A percentile compares a stretch with the other conserved stretches of the same genome.
phyloP scores from a whole-genome alignment of 2,888 invertebrate species.

The Spisula subtruncata region DNA sequence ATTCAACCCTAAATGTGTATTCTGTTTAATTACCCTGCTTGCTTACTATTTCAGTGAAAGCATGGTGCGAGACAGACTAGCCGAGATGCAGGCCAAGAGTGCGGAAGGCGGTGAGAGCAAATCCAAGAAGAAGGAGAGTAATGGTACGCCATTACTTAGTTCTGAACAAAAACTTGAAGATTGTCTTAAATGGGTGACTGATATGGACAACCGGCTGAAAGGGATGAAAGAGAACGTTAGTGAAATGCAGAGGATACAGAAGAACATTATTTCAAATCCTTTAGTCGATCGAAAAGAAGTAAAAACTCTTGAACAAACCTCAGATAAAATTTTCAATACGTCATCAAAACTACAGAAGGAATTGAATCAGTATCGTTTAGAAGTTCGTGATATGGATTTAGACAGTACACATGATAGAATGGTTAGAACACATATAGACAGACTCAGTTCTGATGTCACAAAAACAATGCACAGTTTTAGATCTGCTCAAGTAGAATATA shows the following conservation, averaged over 20 bases:
- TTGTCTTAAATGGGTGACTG: constrained; percentile 70
- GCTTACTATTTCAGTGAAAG: constrained; percentile 37
- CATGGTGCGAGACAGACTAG: constrained; percentile 79
- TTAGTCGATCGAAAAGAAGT: constrained; percentile 75
- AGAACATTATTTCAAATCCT: constrained; percentile 76
- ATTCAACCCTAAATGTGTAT: too few species aligned
- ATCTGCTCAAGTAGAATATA: constrained; percentile 79
- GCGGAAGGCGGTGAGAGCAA: constrained; percentile 65
- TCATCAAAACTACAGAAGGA: constrained; percentile 75
- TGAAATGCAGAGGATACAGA: constrained; percentile 78
- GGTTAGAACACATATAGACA: constrained; percentile 68
- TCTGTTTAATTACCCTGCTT: neutral
- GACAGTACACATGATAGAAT: constrained; percentile 64
- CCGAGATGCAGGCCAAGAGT: constrained; percentile 76
- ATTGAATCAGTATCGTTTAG: constrained; percentile 64
- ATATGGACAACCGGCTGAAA: constrained; percentile 73
- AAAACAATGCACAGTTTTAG: constrained; percentile 77
- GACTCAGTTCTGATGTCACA: constrained; percentile 76
- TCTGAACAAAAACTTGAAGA: constrained; percentile 68
- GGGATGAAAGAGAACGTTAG: constrained; percentile 74
- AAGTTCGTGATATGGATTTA: constrained; percentile 50
- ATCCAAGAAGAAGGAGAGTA: constrained; percentile 67
- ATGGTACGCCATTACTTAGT: constrained; percentile 71
- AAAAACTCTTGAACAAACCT: constrained; percentile 74
- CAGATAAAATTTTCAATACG: constrained; percentile 73